Evolutionary conservation across 2,797 vertebrate species (phyloP).

Genomic region (Sebastiscus tertius): DNA sequence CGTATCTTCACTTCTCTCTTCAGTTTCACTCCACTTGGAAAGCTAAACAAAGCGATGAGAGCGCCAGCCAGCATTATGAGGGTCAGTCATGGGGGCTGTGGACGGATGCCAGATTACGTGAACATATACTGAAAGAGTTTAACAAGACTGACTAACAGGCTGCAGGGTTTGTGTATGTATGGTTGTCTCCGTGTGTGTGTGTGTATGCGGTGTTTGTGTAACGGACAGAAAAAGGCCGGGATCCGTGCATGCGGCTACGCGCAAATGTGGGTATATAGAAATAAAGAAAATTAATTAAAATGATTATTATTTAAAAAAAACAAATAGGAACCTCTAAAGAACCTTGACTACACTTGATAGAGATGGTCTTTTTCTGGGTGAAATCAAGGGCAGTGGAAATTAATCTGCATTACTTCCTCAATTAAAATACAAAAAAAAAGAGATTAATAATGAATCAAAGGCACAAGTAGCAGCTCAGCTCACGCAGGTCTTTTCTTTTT

Average conservation of each 20-base stretch:
- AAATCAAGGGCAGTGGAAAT: slow-evolving; percentile 63
- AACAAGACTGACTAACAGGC: slow-evolving; percentile 78
- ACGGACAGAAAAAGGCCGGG: background rate
- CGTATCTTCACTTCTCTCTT: slow-evolving; percentile 65
- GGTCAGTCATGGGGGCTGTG: slow-evolving; percentile 80
- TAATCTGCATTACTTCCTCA: slow-evolving; percentile 67
- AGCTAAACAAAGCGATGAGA: slow-evolving; percentile 73
- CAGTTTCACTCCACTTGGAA: slow-evolving; percentile 70
- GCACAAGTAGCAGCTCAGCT: slow-evolving; percentile 54
- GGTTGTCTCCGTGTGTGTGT: background rate
- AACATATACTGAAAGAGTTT: slow-evolving; percentile 79
- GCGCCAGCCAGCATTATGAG: slow-evolving; percentile 75
- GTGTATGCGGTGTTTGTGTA: background rate
- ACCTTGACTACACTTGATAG: slow-evolving; percentile 28
- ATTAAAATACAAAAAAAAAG: slow-evolving; percentile 67
- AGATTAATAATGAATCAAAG: slow-evolving; percentile 75
- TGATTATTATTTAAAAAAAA: background rate
- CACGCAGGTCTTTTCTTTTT: slow-evolving; percentile 40
- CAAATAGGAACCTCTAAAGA: slow-evolving; percentile 9
- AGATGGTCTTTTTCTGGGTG: slow-evolving; percentile 62
- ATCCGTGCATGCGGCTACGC: background rate
- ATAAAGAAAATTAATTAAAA: slow-evolving; percentile 21
- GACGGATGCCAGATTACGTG: slow-evolving; percentile 79
- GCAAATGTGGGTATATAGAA: background rate
- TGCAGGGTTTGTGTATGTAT: slow-evolving; percentile 61